Percentiles rank a stretch among this genome's conserved stretches.
Evolutionary conservation across 2,888 invertebrate species (phyloP).

Genomic region (Aelia acuminata): DNA sequence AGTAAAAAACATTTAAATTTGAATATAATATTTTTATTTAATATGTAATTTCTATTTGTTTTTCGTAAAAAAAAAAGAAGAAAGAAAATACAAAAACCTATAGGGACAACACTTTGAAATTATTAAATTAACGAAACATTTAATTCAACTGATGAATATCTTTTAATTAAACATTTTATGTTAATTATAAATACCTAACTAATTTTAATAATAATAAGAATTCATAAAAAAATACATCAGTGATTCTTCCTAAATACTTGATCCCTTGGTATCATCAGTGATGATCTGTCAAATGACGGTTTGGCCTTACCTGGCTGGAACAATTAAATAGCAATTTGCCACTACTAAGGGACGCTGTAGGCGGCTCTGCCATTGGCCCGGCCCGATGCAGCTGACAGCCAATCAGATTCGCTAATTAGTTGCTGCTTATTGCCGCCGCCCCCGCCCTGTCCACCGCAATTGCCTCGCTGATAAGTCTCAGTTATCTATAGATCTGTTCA

Average conservation of each 20-base stretch:
- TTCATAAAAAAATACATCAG: not conserved
- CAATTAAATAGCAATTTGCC: constrained; percentile 9
- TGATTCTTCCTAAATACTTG: no score
- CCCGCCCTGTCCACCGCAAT: not conserved
- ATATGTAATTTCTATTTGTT: no score
- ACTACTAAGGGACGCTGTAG: not conserved
- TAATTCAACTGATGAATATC: no score
- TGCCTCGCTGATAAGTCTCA: not conserved
- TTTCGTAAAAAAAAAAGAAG: no score
- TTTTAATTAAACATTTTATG: no score
- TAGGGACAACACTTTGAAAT: no score
- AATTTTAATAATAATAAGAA: no score
- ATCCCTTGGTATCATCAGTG: not conserved
- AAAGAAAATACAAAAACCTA: no score
- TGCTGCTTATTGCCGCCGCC: not conserved
- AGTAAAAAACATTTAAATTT: no score
- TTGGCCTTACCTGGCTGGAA: not conserved
- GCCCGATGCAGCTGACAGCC: not conserved
- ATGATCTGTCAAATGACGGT: not conserved
- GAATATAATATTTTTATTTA: no score
- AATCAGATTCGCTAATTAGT: constrained; percentile 12
- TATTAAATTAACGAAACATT: no score
- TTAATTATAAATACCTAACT: no score
- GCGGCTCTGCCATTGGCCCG: not conserved
- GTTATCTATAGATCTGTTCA: not conserved